phyloP scores from a whole-genome alignment of 2,888 invertebrate species.

The Linhomoeus sp. region DNA sequence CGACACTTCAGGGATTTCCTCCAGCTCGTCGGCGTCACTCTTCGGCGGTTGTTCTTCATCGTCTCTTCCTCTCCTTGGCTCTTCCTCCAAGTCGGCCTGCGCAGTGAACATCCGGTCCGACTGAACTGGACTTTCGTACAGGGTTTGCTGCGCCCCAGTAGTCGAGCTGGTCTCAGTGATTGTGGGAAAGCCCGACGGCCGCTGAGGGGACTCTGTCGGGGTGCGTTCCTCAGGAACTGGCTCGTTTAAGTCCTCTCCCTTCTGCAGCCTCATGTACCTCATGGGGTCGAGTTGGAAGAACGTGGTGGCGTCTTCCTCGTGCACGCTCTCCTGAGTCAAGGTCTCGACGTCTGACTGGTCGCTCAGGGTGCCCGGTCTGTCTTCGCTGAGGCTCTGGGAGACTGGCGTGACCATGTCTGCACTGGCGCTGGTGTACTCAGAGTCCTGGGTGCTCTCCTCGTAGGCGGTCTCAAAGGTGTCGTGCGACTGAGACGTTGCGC shows the following conservation, averaged over 20 bases:
- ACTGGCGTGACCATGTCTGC: slow-evolving; percentile 5
- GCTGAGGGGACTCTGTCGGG: slow-evolving; percentile 8
- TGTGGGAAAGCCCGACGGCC: slow-evolving; percentile 7
- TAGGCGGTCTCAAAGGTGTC: slow-evolving; percentile 10
- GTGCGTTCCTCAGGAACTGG: slow-evolving; percentile 6
- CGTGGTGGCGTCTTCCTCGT: background rate
- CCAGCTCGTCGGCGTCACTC: slow-evolving; percentile 4
- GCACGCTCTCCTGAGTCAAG: background rate
- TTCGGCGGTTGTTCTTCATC: slow-evolving; percentile 7
- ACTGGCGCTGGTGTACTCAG: slow-evolving; percentile 14
- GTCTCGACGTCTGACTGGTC: background rate
- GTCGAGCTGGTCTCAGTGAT: background rate
- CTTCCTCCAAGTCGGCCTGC: slow-evolving; percentile 9
- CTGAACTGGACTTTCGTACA: slow-evolving; percentile 11
- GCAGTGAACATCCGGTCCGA: slow-evolving; percentile 15
- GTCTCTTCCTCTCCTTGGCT: slow-evolving; percentile 4
- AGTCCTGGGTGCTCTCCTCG: slow-evolving; percentile 14
- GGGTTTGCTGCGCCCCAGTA: background rate
- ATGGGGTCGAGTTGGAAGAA: background rate
- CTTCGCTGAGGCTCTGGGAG: background rate
- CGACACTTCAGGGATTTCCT: slow-evolving; percentile 5
- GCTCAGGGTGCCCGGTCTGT: background rate
- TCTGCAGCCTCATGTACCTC: background rate
- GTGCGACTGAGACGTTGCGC: slow-evolving; percentile 11
- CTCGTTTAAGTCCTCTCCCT: no score